Conservation (phyloP, 2,113 vertebrate species). For the Camelus bactrianus region DNA sequence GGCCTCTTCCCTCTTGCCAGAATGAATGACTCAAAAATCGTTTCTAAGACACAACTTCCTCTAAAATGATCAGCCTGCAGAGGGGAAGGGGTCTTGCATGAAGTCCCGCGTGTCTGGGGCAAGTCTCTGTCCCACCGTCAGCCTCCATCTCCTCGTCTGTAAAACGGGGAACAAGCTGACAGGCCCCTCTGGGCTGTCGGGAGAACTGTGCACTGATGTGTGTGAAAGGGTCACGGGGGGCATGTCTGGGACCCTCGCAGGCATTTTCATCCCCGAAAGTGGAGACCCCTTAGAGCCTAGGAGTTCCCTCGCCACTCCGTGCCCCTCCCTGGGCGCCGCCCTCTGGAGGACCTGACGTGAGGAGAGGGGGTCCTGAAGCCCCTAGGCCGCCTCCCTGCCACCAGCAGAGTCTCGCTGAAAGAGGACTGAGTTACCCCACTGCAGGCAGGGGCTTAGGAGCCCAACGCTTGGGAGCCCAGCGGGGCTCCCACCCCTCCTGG, state of each 20-base stretch:
- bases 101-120: rapidly evolving
- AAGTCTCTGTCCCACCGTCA: neutral
- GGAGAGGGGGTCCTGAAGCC: too few relatives aligned
- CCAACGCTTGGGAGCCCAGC: neutral
- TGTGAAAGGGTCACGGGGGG: neutral
- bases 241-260: neutral
- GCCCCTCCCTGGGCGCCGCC: neutral
- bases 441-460: neutral
- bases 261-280: too few relatives aligned
- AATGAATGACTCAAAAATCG: neutral
- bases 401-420: neutral
- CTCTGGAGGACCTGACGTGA: rapidly evolving
- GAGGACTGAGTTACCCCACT: neutral
- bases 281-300: neutral
- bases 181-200: rapidly evolving
- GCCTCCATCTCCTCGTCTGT: neutral
- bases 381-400: neutral
- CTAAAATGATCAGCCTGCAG: too few relatives aligned
- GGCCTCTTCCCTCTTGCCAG: neutral
- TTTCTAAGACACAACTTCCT: neutral
- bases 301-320: neutral
- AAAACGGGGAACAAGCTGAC: too few relatives aligned
- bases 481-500: neutral
- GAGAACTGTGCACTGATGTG: neutral
- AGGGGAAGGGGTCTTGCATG: neutral